Base-by-base conservation (phyloP, 2,888 invertebrate genomes). In the Matsumyia berberina region DNA sequence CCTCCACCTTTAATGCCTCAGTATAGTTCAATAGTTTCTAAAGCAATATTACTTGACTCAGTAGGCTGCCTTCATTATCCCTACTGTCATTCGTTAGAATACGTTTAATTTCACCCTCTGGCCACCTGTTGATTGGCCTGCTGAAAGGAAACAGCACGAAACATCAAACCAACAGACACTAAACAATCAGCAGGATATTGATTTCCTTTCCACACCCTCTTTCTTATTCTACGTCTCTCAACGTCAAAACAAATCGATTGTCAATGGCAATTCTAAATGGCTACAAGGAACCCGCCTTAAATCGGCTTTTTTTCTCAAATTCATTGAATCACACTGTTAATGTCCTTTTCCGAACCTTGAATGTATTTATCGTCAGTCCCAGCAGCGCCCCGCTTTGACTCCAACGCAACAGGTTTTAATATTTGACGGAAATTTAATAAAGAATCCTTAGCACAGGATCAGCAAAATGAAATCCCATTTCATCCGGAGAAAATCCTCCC, bases 381-480 rank as follows among this genome's bases (percentile, higher is more conserved):
- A 51, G 7, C 8, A 19, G 6, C 19, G 1, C 9, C 2, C 19
- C 33, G 1, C 0, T 5, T 9, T 11, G 6, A 17, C 11, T 11
- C 17, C n/a, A n/a, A 29, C n/a, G 66, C 74, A 66, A 74, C 64
- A 64, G 51, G 57, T 57, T 46, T 58, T 49, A 44, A 70, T 49
- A 58, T 58, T 55, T 60, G 19, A 55, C 60, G 53, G 42, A 69
- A 69, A 81, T 74, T 74, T 81, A 81, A 81, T 81, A 64, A 81
- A 44, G 42, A 60, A 69, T 69, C 44, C 60, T 33, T 39, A 60
- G 44, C 67, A 67, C 12, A 24, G 67, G 58, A 80, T 72, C 58
- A 80, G 44, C 46, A 12, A 33, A 46, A 74, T 46, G n/a, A 74
- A 80, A 80, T 80, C 67, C 46, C 19, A 73, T 72, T 79, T 72